Conservation (phyloP, 2,113 vertebrate species). For the Calypte anna region DNA sequence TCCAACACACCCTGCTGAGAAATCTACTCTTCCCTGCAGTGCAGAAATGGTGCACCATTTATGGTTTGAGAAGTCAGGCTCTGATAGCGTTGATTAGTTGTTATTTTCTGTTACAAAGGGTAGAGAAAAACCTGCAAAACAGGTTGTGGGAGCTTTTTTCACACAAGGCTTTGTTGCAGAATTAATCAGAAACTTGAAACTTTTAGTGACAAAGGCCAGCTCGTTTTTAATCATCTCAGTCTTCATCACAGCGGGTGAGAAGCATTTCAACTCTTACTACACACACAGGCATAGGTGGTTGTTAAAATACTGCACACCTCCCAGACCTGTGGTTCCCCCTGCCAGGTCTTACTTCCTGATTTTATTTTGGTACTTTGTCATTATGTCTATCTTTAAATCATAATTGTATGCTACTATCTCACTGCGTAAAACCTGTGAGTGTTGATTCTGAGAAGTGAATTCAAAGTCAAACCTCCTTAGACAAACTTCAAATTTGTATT, state of each 20-base stretch:
- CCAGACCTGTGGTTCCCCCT: background rate
- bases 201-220: background rate
- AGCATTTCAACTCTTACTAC: background rate
- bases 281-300: background rate
- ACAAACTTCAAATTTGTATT: background rate
- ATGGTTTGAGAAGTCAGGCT: background rate
- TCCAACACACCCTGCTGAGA: background rate
- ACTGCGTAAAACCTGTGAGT: background rate
- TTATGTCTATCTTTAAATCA: background rate
- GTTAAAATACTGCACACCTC: background rate
- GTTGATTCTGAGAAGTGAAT: background rate
- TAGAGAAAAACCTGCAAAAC: slow-evolving; percentile 31
- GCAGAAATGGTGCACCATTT: background rate
- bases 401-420: background rate
- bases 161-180: slow-evolving; percentile 40
- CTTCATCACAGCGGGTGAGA: accelerated
- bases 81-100: background rate
- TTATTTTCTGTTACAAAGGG: slow-evolving; percentile 24
- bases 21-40: background rate
- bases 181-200: slow-evolving; percentile 56
- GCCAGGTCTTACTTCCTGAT: background rate
- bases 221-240: background rate
- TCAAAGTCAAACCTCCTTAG: background rate
- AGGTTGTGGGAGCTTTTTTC: slow-evolving; percentile 35
- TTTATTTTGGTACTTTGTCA: background rate